Evolutionary conservation across 1,140 invertebrate species (phyloP), one percentile per base, ranked within the genome.

Genomic region (Drosophila serrata): DNA sequence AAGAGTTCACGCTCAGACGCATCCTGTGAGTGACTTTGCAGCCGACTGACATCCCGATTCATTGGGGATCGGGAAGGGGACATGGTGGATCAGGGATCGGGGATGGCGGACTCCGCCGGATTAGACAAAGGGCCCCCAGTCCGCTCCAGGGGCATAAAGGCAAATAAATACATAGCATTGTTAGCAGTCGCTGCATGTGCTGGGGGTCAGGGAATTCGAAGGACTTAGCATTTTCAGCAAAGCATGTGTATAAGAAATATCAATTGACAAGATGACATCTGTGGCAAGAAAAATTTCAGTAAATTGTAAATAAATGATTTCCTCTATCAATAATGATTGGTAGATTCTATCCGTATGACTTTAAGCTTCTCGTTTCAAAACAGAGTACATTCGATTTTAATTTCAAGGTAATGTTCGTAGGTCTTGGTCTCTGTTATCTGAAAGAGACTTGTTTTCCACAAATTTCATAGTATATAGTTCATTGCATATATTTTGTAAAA

Each of bases 1-100:
- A 63, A 57, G 64, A 78, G 72, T 84, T 88, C 72, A 88, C 84
- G 84, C 84, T 84, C 81, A 90, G 68, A 42, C 85, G 85, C 80
- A 88, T 81, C 73, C 68, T 67, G 43, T 80, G 72, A 80, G 63
- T 81, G 81, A 84, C 68, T 84, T 77, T 90, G 65, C 70, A 63
- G 75, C 75, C 53, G 67, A 70, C 64, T 70, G 72, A 65, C 65
- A 56, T 33, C 24, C 48, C 59, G 48, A 55, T 42, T 45, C 45
- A 19, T 22, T 22, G 67, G 48, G 64, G 73, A 73, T 70, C 49
- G 65, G 69, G n/a, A 7, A 5, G 43, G 6, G 22, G 8, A 48
- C 40, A 29, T 49, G 12, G 19, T 5, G 22, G 6, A 45, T 22
- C 11, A 49, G 46, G 63, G 68, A 46, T 39, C 8, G 4, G 17